These are phyloP conservation scores for Leptinotarsa texana DNA, from an alignment of 1,140 invertebrate genomes.

Conservation along the genomic window DNA sequence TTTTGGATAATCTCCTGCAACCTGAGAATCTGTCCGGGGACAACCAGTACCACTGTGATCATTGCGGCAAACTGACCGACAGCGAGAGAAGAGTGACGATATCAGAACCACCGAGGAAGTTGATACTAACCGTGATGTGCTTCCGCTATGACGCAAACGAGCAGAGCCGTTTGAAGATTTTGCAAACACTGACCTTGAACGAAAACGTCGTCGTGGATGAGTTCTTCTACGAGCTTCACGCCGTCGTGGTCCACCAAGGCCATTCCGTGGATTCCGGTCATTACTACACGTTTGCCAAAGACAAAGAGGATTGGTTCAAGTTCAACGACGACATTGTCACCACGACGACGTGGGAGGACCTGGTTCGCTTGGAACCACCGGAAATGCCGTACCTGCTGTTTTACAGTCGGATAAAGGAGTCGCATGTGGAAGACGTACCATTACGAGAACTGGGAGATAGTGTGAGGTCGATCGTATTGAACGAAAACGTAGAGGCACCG, in stretches of 20 bases:
- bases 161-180: slow-evolving; percentile 73
- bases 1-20: slow-evolving; percentile 75
- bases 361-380: slow-evolving; percentile 67
- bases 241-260: slow-evolving; percentile 82
- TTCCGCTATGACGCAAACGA: slow-evolving; percentile 73
- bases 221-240: slow-evolving; percentile 72
- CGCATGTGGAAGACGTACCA: slow-evolving; percentile 45
- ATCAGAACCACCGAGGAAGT: slow-evolving; percentile 70
- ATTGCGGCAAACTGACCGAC: slow-evolving; percentile 74
- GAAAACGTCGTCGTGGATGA: slow-evolving; percentile 60
- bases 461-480: too few relatives aligned
- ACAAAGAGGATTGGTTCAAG: slow-evolving; percentile 73
- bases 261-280: slow-evolving; percentile 82
- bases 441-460: background rate
- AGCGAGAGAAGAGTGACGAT: slow-evolving; percentile 75
- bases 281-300: slow-evolving; percentile 81
- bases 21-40: slow-evolving; percentile 76
- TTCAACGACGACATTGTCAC: slow-evolving; percentile 80
- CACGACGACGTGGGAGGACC: slow-evolving; percentile 60
- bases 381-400: slow-evolving; percentile 85
- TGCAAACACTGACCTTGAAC: slow-evolving; percentile 69
- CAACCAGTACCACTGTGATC: slow-evolving; percentile 80
- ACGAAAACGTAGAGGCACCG: too few relatives aligned
- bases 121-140: slow-evolving; percentile 80
- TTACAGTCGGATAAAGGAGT: slow-evolving; percentile 59